phyloP scores from a whole-genome alignment of 2,113 vertebrate genomes.

The Bubo blakistoni region DNA sequence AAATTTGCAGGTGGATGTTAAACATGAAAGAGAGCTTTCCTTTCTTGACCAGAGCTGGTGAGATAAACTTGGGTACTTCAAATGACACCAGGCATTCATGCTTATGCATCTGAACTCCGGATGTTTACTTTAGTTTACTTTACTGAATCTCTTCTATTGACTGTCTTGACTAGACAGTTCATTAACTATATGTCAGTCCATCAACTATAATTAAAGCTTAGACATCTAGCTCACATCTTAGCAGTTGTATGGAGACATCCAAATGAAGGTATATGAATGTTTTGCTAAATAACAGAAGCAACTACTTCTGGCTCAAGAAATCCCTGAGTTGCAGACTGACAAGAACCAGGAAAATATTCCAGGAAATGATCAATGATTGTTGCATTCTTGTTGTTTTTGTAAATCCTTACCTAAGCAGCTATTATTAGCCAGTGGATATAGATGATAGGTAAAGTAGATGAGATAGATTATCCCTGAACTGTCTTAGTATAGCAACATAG shows the following conservation, averaged over 20 bases:
- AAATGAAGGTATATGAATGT: background rate
- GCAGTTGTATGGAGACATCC: background rate
- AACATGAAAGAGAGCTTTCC: background rate
- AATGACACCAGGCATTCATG: background rate
- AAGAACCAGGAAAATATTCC: background rate
- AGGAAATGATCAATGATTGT: background rate
- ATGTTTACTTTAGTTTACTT: background rate
- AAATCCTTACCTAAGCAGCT: background rate
- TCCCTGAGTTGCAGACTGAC: background rate
- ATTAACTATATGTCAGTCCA: constrained; percentile 29
- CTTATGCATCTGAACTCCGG: background rate
- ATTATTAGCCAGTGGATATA: background rate
- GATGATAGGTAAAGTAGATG: background rate
- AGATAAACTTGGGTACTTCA: background rate
- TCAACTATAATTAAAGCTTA: constrained; percentile 37
- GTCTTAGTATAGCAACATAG: background rate
- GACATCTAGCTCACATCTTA: background rate
- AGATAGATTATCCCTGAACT: background rate
- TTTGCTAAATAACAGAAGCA: background rate
- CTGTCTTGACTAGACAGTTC: constrained; percentile 33
- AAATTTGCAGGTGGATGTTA: background rate
- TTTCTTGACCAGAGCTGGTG: background rate
- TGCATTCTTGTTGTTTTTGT: background rate
- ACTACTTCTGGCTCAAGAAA: background rate
- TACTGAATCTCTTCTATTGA: background rate